Evolutionary conservation across 2,797 vertebrate species (phyloP).

Genomic region (Caiman crocodilus): DNA sequence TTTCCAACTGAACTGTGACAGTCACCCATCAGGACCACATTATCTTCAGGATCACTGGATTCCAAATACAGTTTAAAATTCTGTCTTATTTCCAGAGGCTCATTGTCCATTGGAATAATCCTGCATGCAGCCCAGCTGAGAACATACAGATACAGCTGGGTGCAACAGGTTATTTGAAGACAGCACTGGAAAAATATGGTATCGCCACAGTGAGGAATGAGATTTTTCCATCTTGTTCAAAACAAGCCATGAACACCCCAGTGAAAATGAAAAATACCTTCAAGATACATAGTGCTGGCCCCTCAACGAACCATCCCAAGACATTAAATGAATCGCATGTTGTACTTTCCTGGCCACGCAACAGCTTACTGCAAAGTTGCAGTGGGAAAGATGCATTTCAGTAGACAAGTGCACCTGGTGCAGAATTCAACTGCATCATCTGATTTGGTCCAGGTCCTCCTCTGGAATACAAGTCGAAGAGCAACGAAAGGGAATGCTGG

Average conservation of each 20-base stretch:
- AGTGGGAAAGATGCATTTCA: conserved; percentile 62
- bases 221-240: conserved; percentile 53
- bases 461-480: conserved; percentile 45
- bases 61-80: background rate
- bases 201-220: conserved; percentile 32
- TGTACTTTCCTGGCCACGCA: conserved; percentile 69
- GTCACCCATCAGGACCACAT: background rate
- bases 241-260: conserved; percentile 39
- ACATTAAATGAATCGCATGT: conserved; percentile 67
- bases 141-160: conserved; percentile 9
- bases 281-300: conserved; percentile 67
- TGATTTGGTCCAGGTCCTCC: conserved; percentile 54
- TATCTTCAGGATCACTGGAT: background rate
- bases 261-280: conserved; percentile 62
- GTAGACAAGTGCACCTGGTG: conserved; percentile 31
- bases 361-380: conserved; percentile 45
- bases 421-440: conserved; percentile 48
- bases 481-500: conserved; percentile 26
- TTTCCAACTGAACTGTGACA: background rate
- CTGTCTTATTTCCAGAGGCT: background rate
- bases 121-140: background rate
- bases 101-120: conserved; percentile 8
- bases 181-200: conserved; percentile 39
- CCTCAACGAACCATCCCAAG: conserved; percentile 52
- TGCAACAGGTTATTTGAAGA: conserved; percentile 19